Evolutionary conservation across 2,113 vertebrate genomes (phyloP).

Genomic region (Stegastes partitus): DNA sequence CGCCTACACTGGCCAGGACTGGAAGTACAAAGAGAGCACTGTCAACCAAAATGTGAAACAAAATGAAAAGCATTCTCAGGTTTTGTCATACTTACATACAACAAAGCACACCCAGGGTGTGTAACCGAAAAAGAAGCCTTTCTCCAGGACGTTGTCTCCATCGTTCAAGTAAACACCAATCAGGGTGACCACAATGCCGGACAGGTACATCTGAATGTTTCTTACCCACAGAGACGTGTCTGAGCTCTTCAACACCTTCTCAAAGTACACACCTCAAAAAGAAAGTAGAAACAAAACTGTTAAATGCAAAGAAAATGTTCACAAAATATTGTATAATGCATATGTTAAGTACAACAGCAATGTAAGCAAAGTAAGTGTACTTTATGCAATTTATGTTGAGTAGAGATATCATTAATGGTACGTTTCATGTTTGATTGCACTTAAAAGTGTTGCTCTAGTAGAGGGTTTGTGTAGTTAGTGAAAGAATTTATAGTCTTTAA

Average conservation of each 20-base stretch:
- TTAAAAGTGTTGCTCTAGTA: background rate
- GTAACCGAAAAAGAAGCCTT: conserved; percentile 97
- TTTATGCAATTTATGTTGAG: background rate
- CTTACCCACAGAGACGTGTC: conserved; percentile 98
- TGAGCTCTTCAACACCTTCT: conserved; percentile 98
- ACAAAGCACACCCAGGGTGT: conserved; percentile 93
- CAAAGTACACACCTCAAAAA: conserved; percentile 96
- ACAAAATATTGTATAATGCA: too few species aligned
- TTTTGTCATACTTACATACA: conserved; percentile 88
- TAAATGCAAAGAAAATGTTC: background rate
- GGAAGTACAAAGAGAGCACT: conserved; percentile 4
- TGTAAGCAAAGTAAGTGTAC: too few species aligned
- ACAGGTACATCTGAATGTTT: conserved; percentile 99
- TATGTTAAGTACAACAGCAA: too few species aligned
- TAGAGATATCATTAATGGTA: too few species aligned
- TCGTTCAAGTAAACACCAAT: conserved; percentile 89
- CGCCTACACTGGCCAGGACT: conserved; percentile 96
- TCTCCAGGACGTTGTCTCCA: conserved; percentile 88
- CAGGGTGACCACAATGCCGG: conserved; percentile 93
- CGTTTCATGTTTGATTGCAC: too few species aligned
- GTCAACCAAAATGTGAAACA: background rate
- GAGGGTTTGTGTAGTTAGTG: too few species aligned
- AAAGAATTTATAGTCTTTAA: too few species aligned
- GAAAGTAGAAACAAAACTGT: background rate
- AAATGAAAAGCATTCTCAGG: background rate